Conservation (phyloP, 2,797 vertebrate species). For the Characodon lateralis region DNA sequence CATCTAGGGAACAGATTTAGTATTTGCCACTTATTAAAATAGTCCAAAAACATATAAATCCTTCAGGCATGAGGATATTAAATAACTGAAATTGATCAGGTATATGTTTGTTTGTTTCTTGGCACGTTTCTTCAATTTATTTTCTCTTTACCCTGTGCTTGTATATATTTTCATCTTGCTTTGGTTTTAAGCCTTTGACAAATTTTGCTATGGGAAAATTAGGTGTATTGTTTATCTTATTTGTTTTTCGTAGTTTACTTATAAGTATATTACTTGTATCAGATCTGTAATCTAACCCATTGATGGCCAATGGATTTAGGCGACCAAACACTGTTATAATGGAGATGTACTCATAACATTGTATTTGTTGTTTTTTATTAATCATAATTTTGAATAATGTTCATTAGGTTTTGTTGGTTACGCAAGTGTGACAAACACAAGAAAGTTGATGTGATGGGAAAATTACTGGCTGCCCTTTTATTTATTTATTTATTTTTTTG, state of each 20-base stretch:
- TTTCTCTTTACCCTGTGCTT: neutral
- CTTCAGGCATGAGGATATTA: neutral
- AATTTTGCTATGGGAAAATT: neutral
- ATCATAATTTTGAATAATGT: neutral
- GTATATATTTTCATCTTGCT: neutral
- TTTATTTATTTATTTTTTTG: no score
- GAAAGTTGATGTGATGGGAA: neutral
- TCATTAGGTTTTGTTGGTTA: neutral
- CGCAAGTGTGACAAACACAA: neutral
- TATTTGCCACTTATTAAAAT: neutral
- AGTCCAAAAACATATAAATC: neutral
- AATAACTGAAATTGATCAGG: neutral
- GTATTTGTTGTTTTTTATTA: neutral
- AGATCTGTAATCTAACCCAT: neutral
- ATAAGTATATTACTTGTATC: neutral
- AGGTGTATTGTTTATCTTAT: neutral
- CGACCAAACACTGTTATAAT: neutral
- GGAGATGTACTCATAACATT: neutral
- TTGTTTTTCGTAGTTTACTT: neutral
- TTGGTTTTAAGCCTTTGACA: neutral
- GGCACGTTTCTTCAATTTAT: no score
- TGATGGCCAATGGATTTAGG: neutral
- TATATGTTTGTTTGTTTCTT: neutral
- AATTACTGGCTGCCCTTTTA: neutral
- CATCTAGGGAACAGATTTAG: neutral